Evolutionary conservation across 2,888 invertebrate species (phyloP).

Genomic region (Eupithecia abbreviata): DNA sequence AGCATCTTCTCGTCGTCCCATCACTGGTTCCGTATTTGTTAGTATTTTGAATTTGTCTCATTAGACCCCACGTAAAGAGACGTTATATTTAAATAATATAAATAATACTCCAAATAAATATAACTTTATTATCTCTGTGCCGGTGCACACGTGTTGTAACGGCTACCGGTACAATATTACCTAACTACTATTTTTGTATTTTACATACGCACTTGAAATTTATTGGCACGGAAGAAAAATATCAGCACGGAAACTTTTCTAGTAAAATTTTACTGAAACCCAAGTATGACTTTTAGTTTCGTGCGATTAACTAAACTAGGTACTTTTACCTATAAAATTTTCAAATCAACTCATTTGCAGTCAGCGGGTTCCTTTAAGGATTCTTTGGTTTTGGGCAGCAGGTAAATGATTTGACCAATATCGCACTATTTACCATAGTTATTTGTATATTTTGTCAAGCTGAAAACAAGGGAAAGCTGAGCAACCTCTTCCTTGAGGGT

Average conservation of each 20-base stretch:
- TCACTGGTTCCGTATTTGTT: background rate
- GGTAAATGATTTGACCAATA: background rate
- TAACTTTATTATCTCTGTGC: background rate
- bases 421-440: too few relatives aligned
- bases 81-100: background rate
- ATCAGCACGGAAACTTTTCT: conserved; percentile 19
- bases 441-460: too few relatives aligned
- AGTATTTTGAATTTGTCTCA: too few relatives aligned
- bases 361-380: background rate
- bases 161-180: conserved; percentile 8
- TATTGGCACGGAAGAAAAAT: conserved; percentile 44
- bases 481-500: too few relatives aligned
- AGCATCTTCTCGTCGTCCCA: background rate
- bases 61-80: background rate
- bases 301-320: background rate
- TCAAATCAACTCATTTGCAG: too few relatives aligned
- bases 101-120: background rate
- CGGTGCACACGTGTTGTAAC: conserved; percentile 25
- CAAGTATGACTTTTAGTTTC: background rate
- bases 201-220: conserved; percentile 44
- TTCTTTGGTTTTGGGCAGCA: background rate
- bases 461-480: too few relatives aligned
- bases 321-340: too few relatives aligned
- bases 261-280: background rate
- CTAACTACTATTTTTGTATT: conserved; percentile 30